Conservation (phyloP, 1,140 invertebrate species). For the Leptinotarsa defecta region DNA sequence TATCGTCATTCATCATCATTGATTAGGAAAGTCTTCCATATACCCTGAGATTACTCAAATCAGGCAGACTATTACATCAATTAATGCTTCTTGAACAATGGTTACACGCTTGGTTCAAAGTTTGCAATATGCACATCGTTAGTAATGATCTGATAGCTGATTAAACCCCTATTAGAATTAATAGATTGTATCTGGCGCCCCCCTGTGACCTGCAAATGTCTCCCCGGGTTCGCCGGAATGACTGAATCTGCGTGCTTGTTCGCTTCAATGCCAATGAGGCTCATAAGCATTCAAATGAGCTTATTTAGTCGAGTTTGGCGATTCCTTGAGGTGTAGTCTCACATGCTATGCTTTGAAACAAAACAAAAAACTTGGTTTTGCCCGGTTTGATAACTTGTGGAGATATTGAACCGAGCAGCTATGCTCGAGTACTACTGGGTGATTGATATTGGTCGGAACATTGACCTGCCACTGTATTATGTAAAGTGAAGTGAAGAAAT, state of each 20-base stretch:
- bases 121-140: conserved; percentile 41
- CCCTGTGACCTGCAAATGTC: conserved; percentile 16
- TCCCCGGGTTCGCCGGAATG: not conserved
- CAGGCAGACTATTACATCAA: conserved; percentile 5
- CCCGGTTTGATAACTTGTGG: too few species aligned
- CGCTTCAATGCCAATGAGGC: conserved; percentile 17
- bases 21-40: too few species aligned
- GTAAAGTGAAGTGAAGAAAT: too few species aligned
- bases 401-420: too few species aligned
- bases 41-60: too few species aligned
- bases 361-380: too few species aligned
- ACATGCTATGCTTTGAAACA: not conserved
- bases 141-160: conserved; percentile 36
- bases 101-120: conserved; percentile 30
- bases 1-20: too few species aligned
- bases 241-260: conserved; percentile 8
- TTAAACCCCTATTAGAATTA: conserved; percentile 37
- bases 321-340: not conserved
- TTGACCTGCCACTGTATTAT: too few species aligned
- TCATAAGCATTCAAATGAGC: conserved; percentile 18
- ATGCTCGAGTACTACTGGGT: too few species aligned
- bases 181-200: conserved; percentile 34
- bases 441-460: too few species aligned
- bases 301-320: conserved; percentile 14
- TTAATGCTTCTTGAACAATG: conserved; percentile 32